A percentile compares a stretch with the other conserved stretches of the same genome.
Evolutionary conservation across 2,113 vertebrate species (phyloP).

Genomic region (Sturnira hondurensis): DNA sequence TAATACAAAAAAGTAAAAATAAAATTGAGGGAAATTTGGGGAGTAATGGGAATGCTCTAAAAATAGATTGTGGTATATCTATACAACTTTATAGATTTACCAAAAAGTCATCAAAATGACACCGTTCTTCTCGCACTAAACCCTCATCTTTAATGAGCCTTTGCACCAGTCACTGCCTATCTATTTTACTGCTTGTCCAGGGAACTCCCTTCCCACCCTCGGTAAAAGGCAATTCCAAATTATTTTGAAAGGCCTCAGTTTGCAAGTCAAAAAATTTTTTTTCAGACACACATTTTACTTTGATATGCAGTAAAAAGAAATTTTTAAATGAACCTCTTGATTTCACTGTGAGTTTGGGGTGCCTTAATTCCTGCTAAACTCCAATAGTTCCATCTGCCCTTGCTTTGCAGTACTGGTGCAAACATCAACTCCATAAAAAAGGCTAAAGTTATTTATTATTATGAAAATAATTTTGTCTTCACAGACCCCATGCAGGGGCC

Average conservation of each 20-base stretch:
- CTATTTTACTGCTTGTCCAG: background rate
- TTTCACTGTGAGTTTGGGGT: background rate
- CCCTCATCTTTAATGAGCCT: background rate
- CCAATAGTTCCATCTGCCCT: background rate
- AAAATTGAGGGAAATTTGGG: background rate
- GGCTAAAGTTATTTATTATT: background rate
- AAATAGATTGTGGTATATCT: background rate
- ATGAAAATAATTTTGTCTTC: background rate
- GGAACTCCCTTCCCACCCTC: background rate
- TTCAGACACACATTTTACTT: background rate
- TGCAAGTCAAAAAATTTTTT: background rate
- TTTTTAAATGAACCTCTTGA: background rate
- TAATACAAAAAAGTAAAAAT: background rate
- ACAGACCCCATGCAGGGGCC: background rate
- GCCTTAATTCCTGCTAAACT: background rate
- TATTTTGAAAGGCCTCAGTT: background rate
- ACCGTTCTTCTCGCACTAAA: background rate
- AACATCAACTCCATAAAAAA: background rate
- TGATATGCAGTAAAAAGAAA: background rate
- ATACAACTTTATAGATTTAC: background rate
- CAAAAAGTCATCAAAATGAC: background rate
- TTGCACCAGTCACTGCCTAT: background rate
- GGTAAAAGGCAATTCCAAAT: background rate
- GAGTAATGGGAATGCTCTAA: background rate
- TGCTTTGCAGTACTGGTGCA: background rate